Conservation (phyloP, 2,113 vertebrate genomes). For the Channa maculata region DNA sequence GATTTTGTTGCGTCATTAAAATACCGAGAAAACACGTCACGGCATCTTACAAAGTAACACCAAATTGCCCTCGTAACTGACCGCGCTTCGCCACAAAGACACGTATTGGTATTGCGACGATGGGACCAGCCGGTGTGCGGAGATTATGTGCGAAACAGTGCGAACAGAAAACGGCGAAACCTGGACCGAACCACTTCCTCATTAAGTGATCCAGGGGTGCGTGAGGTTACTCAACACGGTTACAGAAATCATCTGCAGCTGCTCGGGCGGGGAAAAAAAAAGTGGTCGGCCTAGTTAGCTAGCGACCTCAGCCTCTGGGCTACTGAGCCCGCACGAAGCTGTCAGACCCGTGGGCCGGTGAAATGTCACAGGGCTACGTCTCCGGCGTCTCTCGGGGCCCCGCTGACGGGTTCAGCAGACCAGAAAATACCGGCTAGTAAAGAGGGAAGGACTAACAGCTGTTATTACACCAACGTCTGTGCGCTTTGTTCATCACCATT, state of each 20-base stretch:
- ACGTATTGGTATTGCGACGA: constrained; percentile 30
- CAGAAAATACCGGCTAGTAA: constrained; percentile 41
- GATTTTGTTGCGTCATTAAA: constrained; percentile 61
- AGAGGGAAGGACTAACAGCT: constrained; percentile 36
- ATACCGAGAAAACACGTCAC: constrained; percentile 68
- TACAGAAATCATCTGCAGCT: constrained; percentile 77
- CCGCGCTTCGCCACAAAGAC: not conserved
- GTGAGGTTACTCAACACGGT: constrained; percentile 66
- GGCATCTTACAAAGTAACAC: constrained; percentile 36
- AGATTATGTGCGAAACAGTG: constrained; percentile 12
- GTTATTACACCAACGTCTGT: constrained; percentile 15
- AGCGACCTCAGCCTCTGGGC: constrained; percentile 54
- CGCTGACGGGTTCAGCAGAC: constrained; percentile 39
- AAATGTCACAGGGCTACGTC: constrained; percentile 66
- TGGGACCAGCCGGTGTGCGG: constrained; percentile 28
- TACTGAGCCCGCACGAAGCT: constrained; percentile 58
- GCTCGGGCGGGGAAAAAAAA: constrained; percentile 29
- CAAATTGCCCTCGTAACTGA: not conserved
- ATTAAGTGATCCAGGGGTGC: constrained; percentile 45
- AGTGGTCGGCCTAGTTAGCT: constrained; percentile 73
- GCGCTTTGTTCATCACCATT: constrained; percentile 26
- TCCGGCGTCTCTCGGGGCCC: constrained; percentile 54
- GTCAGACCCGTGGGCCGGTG: constrained; percentile 64
- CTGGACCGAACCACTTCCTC: constrained; percentile 54
- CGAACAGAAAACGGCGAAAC: constrained; percentile 36